A percentile compares a stretch with the other conserved stretches of the same genome.
Evolutionary conservation across 2,888 invertebrate genomes (phyloP).

Genomic region (Merodon equestris): DNA sequence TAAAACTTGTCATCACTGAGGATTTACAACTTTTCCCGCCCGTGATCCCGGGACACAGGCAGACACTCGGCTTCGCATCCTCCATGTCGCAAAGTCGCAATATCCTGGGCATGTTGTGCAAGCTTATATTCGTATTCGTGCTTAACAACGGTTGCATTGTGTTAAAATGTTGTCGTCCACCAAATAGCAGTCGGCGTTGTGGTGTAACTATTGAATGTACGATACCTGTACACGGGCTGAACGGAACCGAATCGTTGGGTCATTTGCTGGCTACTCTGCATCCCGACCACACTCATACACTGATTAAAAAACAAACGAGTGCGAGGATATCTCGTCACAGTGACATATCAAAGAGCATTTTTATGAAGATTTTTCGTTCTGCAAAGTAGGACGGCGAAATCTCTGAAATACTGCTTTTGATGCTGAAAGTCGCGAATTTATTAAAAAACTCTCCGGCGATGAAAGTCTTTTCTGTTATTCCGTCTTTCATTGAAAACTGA

Average conservation of each 20-base stretch:
- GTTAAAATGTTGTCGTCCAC: slow-evolving; percentile 11
- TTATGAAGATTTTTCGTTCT: slow-evolving; percentile 20
- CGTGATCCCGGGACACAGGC: too few relatives aligned
- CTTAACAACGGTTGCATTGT: slow-evolving; percentile 29
- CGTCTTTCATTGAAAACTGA: too few relatives aligned
- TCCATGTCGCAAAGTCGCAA: too few relatives aligned
- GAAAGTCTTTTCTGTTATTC: neutral
- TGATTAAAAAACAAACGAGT: slow-evolving; percentile 16
- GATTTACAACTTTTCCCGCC: slow-evolving; percentile 59
- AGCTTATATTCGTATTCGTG: neutral
- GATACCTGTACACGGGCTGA: neutral
- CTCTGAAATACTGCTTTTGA: slow-evolving; percentile 8
- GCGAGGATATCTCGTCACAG: neutral
- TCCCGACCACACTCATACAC: slow-evolving; percentile 4
- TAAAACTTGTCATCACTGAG: slow-evolving; percentile 59
- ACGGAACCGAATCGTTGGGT: slow-evolving; percentile 20
- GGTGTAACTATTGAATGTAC: too few relatives aligned
- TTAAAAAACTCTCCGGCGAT: neutral
- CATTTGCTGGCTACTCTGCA: slow-evolving; percentile 26
- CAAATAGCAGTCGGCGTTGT: too few relatives aligned
- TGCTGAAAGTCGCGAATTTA: neutral
- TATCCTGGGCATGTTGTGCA: slow-evolving; percentile 8
- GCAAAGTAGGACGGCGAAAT: slow-evolving; percentile 12
- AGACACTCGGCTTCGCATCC: too few relatives aligned
- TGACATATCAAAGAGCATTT: slow-evolving; percentile 48